A percentile compares a stretch with the other conserved stretches of the same genome.
Conservation (phyloP, 1,140 invertebrate genomes). For the Nylanderia fulva region DNA sequence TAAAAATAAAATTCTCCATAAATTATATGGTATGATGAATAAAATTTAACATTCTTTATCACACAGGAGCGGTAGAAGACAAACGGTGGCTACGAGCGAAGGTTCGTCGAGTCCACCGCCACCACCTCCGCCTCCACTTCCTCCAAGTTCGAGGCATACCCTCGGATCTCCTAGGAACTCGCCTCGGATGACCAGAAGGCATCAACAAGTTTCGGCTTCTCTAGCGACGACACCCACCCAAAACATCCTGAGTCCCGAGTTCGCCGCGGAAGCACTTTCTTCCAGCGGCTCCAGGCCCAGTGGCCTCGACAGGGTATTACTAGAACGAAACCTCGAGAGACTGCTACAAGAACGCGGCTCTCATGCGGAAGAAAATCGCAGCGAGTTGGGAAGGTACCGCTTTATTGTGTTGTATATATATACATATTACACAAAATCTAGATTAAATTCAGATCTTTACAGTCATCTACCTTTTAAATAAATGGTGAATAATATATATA, state of each 20-base stretch:
- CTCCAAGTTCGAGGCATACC: constrained; percentile 76
- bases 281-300: constrained; percentile 78
- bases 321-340: constrained; percentile 88
- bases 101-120: constrained; percentile 83
- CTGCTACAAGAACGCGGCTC: constrained; percentile 84
- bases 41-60: not conserved
- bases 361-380: constrained; percentile 78
- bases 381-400: constrained; percentile 81
- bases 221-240: constrained; percentile 82
- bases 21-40: not conserved
- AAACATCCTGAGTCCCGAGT: constrained; percentile 66
- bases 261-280: constrained; percentile 64
- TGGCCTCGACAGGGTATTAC: constrained; percentile 87
- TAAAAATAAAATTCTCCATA: not conserved
- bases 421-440: too few species aligned
- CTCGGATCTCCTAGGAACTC: constrained; percentile 81
- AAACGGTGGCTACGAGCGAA: constrained; percentile 77
- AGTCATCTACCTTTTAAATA: not conserved
- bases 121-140: constrained; percentile 80
- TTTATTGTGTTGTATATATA: too few species aligned
- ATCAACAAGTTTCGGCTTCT: constrained; percentile 82
- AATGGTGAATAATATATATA: not conserved
- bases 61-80: constrained; percentile 76
- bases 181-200: constrained; percentile 82
- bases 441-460: not conserved